phyloP scores from a whole-genome alignment of 2,888 invertebrate species.

The Microplitis deprimator region DNA sequence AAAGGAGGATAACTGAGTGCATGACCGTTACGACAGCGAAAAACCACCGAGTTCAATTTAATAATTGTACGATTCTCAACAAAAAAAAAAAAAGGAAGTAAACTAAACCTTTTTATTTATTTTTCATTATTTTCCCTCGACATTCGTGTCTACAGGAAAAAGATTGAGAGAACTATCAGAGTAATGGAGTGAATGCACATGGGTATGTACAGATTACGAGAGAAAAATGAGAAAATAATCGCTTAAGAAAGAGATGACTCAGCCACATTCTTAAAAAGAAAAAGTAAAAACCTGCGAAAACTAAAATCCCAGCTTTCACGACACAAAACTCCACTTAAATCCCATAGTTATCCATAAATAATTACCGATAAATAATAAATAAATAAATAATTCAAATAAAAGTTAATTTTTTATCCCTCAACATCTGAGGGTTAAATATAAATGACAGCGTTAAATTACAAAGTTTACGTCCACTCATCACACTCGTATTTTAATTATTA shows the following conservation, averaged over 20 bases:
- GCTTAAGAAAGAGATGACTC: not conserved
- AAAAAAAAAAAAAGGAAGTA: not conserved
- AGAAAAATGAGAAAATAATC: constrained; percentile 17
- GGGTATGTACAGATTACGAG: constrained; percentile 41
- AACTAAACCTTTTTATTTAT: constrained; percentile 35
- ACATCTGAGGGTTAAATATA: too few relatives aligned
- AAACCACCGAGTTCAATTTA: constrained; percentile 61
- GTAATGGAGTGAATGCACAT: constrained; percentile 33
- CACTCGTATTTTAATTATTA: too few relatives aligned
- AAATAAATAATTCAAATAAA: too few relatives aligned
- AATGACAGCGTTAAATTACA: too few relatives aligned
- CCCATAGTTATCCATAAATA: too few relatives aligned
- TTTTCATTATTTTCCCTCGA: constrained; percentile 30
- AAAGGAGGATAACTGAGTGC: constrained; percentile 9
- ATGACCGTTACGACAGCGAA: constrained; percentile 50
- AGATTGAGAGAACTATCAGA: constrained; percentile 30
- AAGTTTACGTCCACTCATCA: too few relatives aligned
- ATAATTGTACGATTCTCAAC: constrained; percentile 53
- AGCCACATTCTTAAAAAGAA: constrained; percentile 2
- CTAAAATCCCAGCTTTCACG: too few relatives aligned
- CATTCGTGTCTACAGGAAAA: constrained; percentile 24
- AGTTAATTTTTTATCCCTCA: too few relatives aligned
- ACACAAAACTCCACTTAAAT: too few relatives aligned
- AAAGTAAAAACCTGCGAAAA: not conserved
- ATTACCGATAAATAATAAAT: too few relatives aligned